Evolutionary conservation across 2,113 vertebrate species (phyloP).

Genomic region (Lophura nycthemera): DNA sequence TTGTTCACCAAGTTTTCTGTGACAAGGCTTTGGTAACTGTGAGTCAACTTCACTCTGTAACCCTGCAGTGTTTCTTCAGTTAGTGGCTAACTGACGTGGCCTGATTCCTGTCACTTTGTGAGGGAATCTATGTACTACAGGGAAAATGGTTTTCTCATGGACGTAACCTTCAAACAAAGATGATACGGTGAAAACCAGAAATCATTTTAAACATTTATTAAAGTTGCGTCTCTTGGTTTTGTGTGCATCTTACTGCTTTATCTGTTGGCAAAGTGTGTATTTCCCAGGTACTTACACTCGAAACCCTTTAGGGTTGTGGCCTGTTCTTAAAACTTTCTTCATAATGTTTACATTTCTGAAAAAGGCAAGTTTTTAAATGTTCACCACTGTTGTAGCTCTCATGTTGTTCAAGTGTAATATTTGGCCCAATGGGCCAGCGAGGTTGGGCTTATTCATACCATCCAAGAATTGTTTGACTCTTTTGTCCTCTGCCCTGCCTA

Average conservation of each 20-base stretch:
- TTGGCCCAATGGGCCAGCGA: slow-evolving; percentile 25
- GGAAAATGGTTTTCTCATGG: neutral
- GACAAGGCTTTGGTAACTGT: neutral
- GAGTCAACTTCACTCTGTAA: neutral
- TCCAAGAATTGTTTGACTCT: neutral
- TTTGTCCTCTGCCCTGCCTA: neutral
- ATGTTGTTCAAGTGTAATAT: neutral
- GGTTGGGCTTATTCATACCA: neutral
- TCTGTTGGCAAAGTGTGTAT: neutral
- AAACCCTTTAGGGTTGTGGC: neutral
- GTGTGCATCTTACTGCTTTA: neutral
- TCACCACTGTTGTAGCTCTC: neutral
- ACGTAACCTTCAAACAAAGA: neutral
- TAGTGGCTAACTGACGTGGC: neutral
- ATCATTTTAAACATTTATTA: neutral
- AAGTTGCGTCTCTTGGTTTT: neutral
- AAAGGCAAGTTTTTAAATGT: neutral
- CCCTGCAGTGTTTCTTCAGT: neutral
- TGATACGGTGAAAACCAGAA: neutral
- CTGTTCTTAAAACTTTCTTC: neutral
- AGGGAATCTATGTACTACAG: neutral
- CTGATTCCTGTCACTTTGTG: neutral
- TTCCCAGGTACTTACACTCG: neutral
- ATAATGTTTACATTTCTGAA: slow-evolving; percentile 9
- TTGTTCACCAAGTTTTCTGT: neutral